Base-by-base conservation (phyloP, 2,888 invertebrate species). In the Tholera decimalis region DNA sequence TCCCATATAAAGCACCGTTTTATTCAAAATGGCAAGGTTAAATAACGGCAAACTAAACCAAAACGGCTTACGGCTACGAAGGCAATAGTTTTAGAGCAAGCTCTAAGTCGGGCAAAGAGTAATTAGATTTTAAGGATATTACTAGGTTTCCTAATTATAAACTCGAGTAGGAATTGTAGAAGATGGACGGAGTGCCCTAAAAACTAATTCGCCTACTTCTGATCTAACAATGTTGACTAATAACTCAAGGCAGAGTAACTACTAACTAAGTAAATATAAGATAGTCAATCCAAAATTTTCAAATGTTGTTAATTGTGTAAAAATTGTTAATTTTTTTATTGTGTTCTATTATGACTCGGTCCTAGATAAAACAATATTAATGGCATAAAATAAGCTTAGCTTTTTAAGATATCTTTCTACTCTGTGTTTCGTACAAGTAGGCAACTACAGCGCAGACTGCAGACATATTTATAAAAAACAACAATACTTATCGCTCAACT, bases 1-100 rank as follows among this genome's bases (percentile, higher is more conserved):
- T 68, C 57, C 18, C 73, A 68, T 73, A 73, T 73, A 73, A 67
- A 73, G 60, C 30, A 50, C 56, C 20, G 35, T 61, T 73, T 73
- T 73, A 73, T 67, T 73, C 67, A 61, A 72, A 72, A 53, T 56
- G 56, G 47, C 30, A 26, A 49, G 72, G 57, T 54, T 64, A 20
- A 44, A 18, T 39, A 60, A 35, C 53, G 18, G n/a, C 51, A 37
- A 26, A 51, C 20, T 51, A 22, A 47, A 53, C 22, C 26, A 37
- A 62, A 47, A 55, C 47, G 35, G 43, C 37, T 43, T 61, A 30
- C 41, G n/a, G 8, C 18, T 43, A 18, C 0, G 33, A 13, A 15
- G 30, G 22, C 35, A 33, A 43, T 24, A 22, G 49, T 44, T 44
- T 30, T 11, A 49, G 33, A 46, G 18, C 22, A 56, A 30, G 30